Evolutionary conservation across 2,888 invertebrate species (phyloP), one percentile per base, ranked within the genome.

Genomic region (Catocala sponsa): DNA sequence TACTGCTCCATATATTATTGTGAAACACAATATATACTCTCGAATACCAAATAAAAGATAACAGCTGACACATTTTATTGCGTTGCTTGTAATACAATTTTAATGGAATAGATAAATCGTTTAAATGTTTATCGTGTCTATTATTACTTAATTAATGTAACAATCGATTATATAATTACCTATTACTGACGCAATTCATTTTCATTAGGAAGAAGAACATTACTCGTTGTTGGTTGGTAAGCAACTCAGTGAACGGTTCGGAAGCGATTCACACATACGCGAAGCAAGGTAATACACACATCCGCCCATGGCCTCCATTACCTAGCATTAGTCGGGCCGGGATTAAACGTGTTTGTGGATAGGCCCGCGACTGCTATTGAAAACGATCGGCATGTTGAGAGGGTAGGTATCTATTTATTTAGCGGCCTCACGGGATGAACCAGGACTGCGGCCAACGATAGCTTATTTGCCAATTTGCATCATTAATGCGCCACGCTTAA

Each of bases 401-500:
- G 74, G 78, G 63, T 51, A 12, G 44, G 15, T 61, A 60, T 63
- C 76, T 90, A 87, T 90, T 88, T 90, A 89, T 89, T 89, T 84
- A 88, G 81, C 80, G 79, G 78, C 70, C 89, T 80, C 85, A 51
- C 70, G 87, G 87, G 86, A 85, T 86, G 79, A 85, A 76, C 75
- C 80, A 72, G 82, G 79, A 78, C 72, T 79, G 83, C 76, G 82
- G 82, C 72, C 81, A 84, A 81, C 85, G 86, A 89, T 89, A 89
- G 90, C 91, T 88, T 91, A 91, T 91, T 88, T 88, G 80, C 85
- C 91, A 89, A 91, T 91, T 92, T 91, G 89, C 90, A 92, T 90
- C 88, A 90, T 89, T 90, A 89, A 91, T 91, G 84, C 82, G 79
- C 78, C 69, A 76, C 77, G 79, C 86, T 80, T 90, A 90, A 91